Base-by-base conservation (phyloP, 1,140 invertebrate genomes). In the Semibalanus balanoides region DNA sequence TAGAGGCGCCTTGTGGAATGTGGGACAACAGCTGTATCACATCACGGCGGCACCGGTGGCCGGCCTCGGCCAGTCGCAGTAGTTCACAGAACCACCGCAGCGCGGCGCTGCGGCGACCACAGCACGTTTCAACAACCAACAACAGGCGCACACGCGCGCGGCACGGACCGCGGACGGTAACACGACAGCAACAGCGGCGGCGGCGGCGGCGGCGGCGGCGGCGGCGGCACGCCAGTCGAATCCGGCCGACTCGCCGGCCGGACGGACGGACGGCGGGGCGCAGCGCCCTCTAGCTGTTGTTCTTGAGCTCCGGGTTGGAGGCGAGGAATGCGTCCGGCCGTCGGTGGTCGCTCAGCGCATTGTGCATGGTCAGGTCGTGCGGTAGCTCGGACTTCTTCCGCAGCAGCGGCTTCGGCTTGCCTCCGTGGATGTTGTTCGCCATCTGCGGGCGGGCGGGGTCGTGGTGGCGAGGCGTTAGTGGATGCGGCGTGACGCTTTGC, bases 331-430 rank as follows among this genome's bases (percentile, higher is more conserved):
- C 91, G 84, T 97, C 95, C 77, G 93, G 89, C 81, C 94, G 88
- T 85, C 95, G 95, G 86, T 97, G 94, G 83, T 94, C 93, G 82
- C 90, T 93, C 76, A 97, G 87, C 78, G 94, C 94, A 82, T 91
- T 91, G 80, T 96, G 90, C 43, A 93, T 97, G 82, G 91, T 90
- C 78, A 90, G 88, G 86, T 97, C 95, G 82, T 95, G 92, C 31
- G 95, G 95, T 83, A 97, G 86, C 85, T 97, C 95, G 27, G 94
- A 97, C 86, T 97, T 98, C 83, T 94, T 90, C 83, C 95, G 89
- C 72, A 97, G 85, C 79, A 97, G 86, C 31, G 93, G 93, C 84
- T 95, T 95, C 76, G 90, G 91, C 83, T 89, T 90, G 84, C 91
- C 91, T 80, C 85, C 35, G 17, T 5, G 35, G 5, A 40, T 17